Conservation (phyloP, 1,140 invertebrate genomes). For the Metaphire vulgaris region DNA sequence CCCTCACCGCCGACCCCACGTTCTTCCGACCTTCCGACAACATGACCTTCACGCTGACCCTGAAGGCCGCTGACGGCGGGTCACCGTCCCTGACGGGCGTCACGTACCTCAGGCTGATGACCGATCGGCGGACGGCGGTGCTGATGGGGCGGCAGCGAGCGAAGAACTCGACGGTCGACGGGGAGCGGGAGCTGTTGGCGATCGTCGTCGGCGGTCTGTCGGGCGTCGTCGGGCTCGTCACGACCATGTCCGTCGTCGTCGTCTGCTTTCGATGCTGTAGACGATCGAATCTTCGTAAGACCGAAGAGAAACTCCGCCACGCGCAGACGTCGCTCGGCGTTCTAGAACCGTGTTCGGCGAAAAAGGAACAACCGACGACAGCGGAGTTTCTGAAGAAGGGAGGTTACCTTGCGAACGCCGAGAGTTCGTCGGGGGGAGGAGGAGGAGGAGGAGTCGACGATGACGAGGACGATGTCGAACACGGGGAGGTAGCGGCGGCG, state of each 20-base stretch:
- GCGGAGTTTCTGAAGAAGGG: too few relatives aligned
- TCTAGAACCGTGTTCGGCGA: too few relatives aligned
- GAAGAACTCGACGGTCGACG: background rate
- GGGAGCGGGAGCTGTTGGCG: background rate
- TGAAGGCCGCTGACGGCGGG: background rate
- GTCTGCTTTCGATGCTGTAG: background rate
- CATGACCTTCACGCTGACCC: background rate
- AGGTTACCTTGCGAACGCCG: background rate
- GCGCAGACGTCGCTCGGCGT: background rate
- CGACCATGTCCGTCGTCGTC: background rate
- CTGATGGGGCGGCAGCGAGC: background rate
- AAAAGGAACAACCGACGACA: too few relatives aligned
- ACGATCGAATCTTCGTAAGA: background rate
- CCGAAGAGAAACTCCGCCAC: background rate
- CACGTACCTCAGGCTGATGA: background rate
- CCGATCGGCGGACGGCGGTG: background rate
- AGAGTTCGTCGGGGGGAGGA: background rate
- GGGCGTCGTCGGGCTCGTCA: background rate
- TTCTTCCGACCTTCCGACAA: background rate
- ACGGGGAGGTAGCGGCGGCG: too few relatives aligned
- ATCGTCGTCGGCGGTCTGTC: background rate
- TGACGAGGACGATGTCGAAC: too few relatives aligned
- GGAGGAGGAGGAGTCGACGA: too few relatives aligned
- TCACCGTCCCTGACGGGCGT: background rate
- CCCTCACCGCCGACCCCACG: background rate